These are phyloP conservation scores for Cephus pulcher DNA, from an alignment of 2,888 invertebrate species.

Conservation along the genomic window DNA sequence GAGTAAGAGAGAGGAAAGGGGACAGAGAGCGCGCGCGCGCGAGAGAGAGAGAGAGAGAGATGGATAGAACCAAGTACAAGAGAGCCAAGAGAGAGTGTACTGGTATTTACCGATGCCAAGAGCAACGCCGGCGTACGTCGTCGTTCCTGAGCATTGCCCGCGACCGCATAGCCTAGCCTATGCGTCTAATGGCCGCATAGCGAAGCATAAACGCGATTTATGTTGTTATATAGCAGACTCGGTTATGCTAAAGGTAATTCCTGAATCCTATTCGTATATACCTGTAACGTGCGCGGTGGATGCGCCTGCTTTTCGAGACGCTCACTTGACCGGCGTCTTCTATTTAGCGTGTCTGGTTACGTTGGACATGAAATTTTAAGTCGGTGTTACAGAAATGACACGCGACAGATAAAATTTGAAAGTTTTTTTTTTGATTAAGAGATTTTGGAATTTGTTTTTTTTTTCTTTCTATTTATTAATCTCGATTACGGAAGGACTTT, in stretches of 20 bases:
- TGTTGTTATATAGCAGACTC: slow-evolving; percentile 32
- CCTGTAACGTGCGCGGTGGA: slow-evolving; percentile 22
- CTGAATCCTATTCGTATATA: slow-evolving; percentile 27
- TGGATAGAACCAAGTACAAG: too few relatives aligned
- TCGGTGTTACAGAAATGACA: neutral
- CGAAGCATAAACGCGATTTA: slow-evolving; percentile 36
- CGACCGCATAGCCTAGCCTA: slow-evolving; percentile 29
- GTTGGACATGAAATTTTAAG: neutral
- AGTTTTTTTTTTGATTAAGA: neutral
- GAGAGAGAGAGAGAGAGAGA: neutral
- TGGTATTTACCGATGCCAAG: slow-evolving; percentile 4
- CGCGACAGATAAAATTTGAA: neutral
- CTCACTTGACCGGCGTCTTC: neutral
- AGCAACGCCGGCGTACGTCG: neutral
- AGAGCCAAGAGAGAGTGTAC: neutral
- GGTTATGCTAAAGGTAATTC: slow-evolving; percentile 36
- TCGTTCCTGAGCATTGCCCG: slow-evolving; percentile 24
- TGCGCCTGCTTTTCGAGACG: slow-evolving; percentile 10
- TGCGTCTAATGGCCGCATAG: slow-evolving; percentile 33
- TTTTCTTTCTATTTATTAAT: too few relatives aligned
- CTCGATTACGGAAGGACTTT: neutral
- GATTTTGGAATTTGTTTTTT: too few relatives aligned
- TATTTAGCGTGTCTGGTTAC: neutral
- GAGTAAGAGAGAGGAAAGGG: neutral
- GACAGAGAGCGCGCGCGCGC: too few relatives aligned